phyloP scores from a whole-genome alignment of 2,888 invertebrate species.

The Plagiodera versicolora region DNA sequence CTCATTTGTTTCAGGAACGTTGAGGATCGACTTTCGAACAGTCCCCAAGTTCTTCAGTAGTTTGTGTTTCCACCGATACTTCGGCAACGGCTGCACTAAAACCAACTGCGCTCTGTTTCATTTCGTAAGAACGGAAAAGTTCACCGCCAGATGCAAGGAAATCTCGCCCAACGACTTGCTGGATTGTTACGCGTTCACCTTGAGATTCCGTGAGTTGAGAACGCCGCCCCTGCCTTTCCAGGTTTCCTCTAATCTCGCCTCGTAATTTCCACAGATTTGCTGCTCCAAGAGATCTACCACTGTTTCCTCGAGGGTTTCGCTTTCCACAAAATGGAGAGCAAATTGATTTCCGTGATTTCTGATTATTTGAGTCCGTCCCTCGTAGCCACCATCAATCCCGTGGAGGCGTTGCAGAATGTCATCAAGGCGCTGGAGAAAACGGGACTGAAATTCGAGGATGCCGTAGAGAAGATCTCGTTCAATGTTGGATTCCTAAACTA shows the following conservation, averaged over 20 bases:
- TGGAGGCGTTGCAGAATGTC: constrained; percentile 17
- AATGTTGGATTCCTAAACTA: constrained; percentile 26
- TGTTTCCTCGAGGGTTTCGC: constrained; percentile 21
- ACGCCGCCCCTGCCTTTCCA: too few relatives aligned
- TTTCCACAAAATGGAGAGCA: constrained; percentile 19
- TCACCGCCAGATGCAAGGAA: constrained; percentile 7
- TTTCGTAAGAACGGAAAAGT: constrained; percentile 3
- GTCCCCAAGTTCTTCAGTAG: constrained; percentile 20
- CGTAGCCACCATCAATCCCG: constrained; percentile 11
- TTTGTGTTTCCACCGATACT: constrained; percentile 20
- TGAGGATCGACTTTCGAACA: constrained; percentile 14
- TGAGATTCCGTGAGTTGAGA: constrained; percentile 12
- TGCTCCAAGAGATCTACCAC: constrained; percentile 19
- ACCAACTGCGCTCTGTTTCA: constrained; percentile 7
- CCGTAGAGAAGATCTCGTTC: constrained; percentile 27
- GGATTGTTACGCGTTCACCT: not conserved
- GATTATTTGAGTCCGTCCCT: constrained; percentile 22
- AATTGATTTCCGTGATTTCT: constrained; percentile 20
- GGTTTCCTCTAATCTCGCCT: too few relatives aligned
- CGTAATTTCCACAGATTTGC: constrained; percentile 17
- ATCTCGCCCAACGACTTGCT: not conserved
- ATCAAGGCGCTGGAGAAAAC: constrained; percentile 22
- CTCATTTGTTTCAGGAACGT: constrained; percentile 11
- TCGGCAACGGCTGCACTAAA: constrained; percentile 13
- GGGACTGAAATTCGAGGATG: constrained; percentile 29